Evolutionary conservation across 92 coral and sea anemone species (phyloP).

Genomic region (Palythoa grandiflora): DNA sequence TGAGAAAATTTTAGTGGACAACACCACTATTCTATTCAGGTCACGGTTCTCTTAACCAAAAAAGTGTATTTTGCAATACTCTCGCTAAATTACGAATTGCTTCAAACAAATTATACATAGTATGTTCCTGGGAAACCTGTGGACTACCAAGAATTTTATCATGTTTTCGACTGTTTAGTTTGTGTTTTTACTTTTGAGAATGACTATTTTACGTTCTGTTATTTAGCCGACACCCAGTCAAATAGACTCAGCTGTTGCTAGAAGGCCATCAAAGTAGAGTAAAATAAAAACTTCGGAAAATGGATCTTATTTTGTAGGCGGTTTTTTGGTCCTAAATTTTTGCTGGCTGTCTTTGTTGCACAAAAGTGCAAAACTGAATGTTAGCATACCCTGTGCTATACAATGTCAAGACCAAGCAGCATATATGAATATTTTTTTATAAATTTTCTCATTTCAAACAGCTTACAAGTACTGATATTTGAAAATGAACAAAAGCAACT

Average conservation of each 20-base stretch:
- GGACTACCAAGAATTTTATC: slow-evolving; percentile 4
- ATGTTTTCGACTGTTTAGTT: slow-evolving; percentile 2
- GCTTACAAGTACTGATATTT: slow-evolving; percentile 7
- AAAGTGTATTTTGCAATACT: not conserved
- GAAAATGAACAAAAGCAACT: slow-evolving; percentile 3
- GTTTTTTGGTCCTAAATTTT: not conserved
- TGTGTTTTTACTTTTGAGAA: slow-evolving; percentile 3
- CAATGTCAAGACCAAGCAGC: slow-evolving; percentile 10
- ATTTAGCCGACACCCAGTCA: not conserved
- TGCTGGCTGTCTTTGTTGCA: slow-evolving; percentile 6
- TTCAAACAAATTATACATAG: slow-evolving; percentile 2
- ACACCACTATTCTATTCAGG: slow-evolving; percentile 5
- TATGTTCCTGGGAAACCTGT: not conserved
- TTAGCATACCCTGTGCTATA: slow-evolving; percentile 1
- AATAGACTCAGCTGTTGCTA: not conserved
- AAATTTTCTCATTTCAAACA: not conserved
- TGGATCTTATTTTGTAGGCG: not conserved
- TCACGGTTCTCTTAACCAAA: slow-evolving; percentile 1
- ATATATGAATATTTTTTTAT: not conserved
- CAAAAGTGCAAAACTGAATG: slow-evolving; percentile 4
- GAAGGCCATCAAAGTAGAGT: not conserved
- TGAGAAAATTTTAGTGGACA: not conserved
- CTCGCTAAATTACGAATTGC: slow-evolving; percentile 1
- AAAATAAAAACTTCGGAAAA: not conserved
- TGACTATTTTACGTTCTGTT: not conserved